Conservation (phyloP, 2,888 invertebrate genomes). For the Melieria picta region DNA sequence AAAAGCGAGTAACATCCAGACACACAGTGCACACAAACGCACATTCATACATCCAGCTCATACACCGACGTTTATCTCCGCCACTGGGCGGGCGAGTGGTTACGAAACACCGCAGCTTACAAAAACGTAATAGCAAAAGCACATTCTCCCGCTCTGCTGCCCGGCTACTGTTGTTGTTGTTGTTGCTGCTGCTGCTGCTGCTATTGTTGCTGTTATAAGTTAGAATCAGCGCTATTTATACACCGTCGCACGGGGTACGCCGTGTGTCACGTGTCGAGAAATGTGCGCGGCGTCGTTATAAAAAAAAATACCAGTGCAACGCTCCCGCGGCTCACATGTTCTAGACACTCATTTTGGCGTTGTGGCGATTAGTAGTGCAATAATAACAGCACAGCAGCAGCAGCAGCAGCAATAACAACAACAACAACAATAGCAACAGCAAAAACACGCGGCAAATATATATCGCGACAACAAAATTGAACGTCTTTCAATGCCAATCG, state of each 20-base stretch:
- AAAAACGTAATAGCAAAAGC: slow-evolving; percentile 32
- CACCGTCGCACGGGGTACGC: slow-evolving; percentile 29
- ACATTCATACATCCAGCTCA: slow-evolving; percentile 15
- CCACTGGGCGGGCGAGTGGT: neutral
- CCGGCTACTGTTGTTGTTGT: slow-evolving; percentile 21
- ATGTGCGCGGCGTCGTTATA: slow-evolving; percentile 46
- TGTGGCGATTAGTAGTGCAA: slow-evolving; percentile 29
- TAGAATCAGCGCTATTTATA: slow-evolving; percentile 46
- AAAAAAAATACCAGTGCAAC: slow-evolving; percentile 53
- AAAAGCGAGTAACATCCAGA: neutral
- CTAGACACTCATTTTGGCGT: slow-evolving; percentile 48
- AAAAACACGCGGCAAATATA: slow-evolving; percentile 11
- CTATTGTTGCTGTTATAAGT: slow-evolving; percentile 25
- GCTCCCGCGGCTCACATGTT: slow-evolving; percentile 61
- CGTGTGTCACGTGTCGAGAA: slow-evolving; percentile 52
- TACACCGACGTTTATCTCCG: slow-evolving; percentile 8
- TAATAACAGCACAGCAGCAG: slow-evolving; percentile 9
- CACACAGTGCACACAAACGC: neutral
- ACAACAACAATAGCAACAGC: slow-evolving; percentile 12
- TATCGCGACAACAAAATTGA: neutral
- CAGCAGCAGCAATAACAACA: slow-evolving; percentile 10
- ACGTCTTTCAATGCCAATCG: slow-evolving; percentile 18
- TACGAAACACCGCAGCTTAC: slow-evolving; percentile 28
- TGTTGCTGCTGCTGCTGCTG: slow-evolving; percentile 5
- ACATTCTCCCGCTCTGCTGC: slow-evolving; percentile 7